Percentiles rank a stretch among this genome's conserved stretches.
phyloP scores from a whole-genome alignment of 2,113 vertebrate genomes.

The Mustelus asterias region DNA sequence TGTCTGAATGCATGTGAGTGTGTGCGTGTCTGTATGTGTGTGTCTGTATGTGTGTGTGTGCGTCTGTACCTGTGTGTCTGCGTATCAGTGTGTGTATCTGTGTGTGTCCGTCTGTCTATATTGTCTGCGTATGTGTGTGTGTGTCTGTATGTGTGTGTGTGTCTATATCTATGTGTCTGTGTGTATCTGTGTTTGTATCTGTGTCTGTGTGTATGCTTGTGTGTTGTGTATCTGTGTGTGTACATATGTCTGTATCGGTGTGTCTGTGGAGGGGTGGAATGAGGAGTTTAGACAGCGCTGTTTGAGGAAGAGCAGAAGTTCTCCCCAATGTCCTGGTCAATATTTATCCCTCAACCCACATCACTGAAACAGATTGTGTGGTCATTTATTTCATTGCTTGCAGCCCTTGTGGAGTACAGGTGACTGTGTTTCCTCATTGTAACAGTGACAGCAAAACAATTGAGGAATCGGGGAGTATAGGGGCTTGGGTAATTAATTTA shows the following conservation, averaged over 20 bases:
- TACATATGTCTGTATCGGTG: not conserved
- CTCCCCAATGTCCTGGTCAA: not conserved
- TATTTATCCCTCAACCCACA: not conserved
- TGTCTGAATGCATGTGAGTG: too few species aligned
- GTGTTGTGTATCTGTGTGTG: too few species aligned
- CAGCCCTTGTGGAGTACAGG: not conserved
- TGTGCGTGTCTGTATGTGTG: too few species aligned
- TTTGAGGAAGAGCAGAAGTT: not conserved
- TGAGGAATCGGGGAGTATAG: not conserved
- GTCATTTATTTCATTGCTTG: not conserved
- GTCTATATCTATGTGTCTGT: too few species aligned
- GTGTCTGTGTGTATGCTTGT: too few species aligned
- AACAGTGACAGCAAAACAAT: not conserved
- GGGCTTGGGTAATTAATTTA: not conserved
- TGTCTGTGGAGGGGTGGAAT: not conserved
- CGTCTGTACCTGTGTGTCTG: too few species aligned
- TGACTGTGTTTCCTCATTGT: not conserved
- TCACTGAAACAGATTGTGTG: not conserved
- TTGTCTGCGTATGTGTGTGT: too few species aligned
- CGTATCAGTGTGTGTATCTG: too few species aligned
- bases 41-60: too few species aligned
- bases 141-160: too few species aligned
- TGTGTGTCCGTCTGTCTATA: too few species aligned
- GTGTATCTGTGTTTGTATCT: too few species aligned
- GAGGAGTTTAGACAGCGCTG: not conserved